phyloP scores from a whole-genome alignment of 2,797 vertebrate species.

The Aphelocoma californica region DNA sequence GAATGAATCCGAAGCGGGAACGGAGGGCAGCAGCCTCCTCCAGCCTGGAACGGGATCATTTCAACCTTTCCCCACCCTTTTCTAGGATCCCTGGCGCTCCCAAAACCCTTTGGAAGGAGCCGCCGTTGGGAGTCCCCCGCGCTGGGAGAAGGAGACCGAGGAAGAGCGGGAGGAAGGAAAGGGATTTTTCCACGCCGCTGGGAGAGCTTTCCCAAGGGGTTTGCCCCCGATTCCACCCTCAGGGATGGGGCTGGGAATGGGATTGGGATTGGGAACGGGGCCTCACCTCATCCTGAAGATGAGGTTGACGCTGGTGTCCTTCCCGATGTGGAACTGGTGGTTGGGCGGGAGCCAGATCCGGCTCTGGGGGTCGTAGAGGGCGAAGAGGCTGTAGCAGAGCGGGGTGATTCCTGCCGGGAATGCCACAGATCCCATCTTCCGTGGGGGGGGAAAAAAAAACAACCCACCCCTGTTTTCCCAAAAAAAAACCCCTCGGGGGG shows the following conservation, averaged over 20 bases:
- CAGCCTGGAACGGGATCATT: not conserved
- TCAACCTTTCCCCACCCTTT: not conserved
- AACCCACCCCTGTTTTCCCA: too few species aligned
- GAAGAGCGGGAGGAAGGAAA: not conserved
- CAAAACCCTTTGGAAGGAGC: not conserved
- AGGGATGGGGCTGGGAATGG: too few species aligned
- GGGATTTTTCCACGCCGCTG: not conserved
- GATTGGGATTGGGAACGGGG: not conserved
- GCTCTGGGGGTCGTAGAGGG: slow-evolving; percentile 80
- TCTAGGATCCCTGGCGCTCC: not conserved
- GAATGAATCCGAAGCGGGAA: not conserved
- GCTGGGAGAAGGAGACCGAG: not conserved
- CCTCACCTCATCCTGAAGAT: slow-evolving; percentile 88
- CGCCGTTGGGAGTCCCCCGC: too few species aligned
- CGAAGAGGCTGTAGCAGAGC: slow-evolving; percentile 85
- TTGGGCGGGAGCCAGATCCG: slow-evolving; percentile 88
- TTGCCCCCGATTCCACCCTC: too few species aligned
- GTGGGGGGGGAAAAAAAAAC: not conserved
- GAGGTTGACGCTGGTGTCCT: slow-evolving; percentile 68
- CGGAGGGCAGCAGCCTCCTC: too few species aligned
- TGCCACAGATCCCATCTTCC: accelerated
- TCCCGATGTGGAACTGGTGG: slow-evolving; percentile 77
- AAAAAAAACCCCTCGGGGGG: too few species aligned
- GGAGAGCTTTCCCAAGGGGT: too few species aligned
- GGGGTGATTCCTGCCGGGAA: slow-evolving; percentile 83